These are phyloP conservation scores for Galerucella pusilla DNA, from an alignment of 2,888 invertebrate species.

Conservation along the genomic window DNA sequence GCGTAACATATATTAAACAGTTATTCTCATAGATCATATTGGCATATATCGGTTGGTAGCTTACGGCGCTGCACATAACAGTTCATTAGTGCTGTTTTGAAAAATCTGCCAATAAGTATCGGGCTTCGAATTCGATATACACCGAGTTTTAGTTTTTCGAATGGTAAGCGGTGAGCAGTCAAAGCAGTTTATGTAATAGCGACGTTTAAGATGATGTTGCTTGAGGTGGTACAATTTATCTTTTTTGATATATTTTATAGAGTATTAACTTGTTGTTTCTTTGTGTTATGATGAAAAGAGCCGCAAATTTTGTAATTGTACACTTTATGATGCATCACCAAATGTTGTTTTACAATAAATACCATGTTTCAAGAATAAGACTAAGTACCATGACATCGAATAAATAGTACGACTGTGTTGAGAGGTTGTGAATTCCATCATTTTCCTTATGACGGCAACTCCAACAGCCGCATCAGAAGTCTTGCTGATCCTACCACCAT, in stretches of 20 bases:
- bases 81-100: constrained; percentile 15
- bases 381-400: too few relatives aligned
- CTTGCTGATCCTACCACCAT: too few relatives aligned
- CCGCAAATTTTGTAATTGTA: too few relatives aligned
- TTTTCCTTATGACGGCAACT: too few relatives aligned
- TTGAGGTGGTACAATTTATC: not conserved
- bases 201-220: not conserved
- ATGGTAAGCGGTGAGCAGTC: not conserved
- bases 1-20: constrained; percentile 26
- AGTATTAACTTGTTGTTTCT: too few relatives aligned
- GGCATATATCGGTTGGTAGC: constrained; percentile 15
- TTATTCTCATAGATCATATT: constrained; percentile 34
- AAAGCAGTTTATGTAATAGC: not conserved
- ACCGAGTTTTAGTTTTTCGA: not conserved
- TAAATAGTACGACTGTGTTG: too few relatives aligned
- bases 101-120: constrained; percentile 1
- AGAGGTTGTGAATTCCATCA: too few relatives aligned
- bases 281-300: too few relatives aligned
- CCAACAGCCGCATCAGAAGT: too few relatives aligned
- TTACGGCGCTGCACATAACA: not conserved
- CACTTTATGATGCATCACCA: too few relatives aligned
- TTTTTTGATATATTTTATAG: not conserved
- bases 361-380: too few relatives aligned
- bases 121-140: not conserved
- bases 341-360: too few relatives aligned